Conservation (phyloP, 2,888 invertebrate species). For the Drosophila kokeensis region DNA sequence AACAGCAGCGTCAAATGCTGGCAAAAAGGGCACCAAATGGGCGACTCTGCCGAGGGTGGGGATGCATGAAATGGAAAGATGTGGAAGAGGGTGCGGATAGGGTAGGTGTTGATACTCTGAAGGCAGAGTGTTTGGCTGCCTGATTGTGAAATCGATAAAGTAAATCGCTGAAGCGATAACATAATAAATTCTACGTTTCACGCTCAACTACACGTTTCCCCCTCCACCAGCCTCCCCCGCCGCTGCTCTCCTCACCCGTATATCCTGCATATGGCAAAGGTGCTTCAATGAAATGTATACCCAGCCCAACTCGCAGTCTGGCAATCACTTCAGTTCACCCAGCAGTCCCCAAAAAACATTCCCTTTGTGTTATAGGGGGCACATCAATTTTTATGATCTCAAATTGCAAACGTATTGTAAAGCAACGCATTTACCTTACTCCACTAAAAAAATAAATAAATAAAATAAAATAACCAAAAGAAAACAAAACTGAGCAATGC, state of each 20-base stretch:
- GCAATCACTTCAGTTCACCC: conserved; percentile 49
- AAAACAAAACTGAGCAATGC: conserved; percentile 56
- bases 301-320: conserved; percentile 17
- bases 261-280: conserved; percentile 46
- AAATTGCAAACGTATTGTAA: conserved; percentile 71
- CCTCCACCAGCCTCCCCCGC: neutral
- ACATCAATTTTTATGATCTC: conserved; percentile 76
- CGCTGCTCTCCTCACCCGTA: neutral
- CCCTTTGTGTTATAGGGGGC: conserved; percentile 31
- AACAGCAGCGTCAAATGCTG: conserved; percentile 46
- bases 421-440: conserved; percentile 30
- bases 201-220: conserved; percentile 65
- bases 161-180: conserved; percentile 80
- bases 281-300: conserved; percentile 66
- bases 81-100: neutral
- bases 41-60: neutral
- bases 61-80: neutral
- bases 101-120: conserved; percentile 28
- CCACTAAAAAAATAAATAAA: neutral
- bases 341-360: conserved; percentile 12
- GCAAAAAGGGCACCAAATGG: conserved; percentile 46
- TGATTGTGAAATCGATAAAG: conserved; percentile 81
- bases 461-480: conserved; percentile 3
- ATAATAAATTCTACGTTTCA: conserved; percentile 79
- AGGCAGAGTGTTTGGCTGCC: conserved; percentile 33